A percentile compares a stretch with the other conserved stretches of the same genome.
These are phyloP conservation scores for Pseudococcus viburni DNA, from an alignment of 2,888 invertebrate genomes.

Conservation along the genomic window DNA sequence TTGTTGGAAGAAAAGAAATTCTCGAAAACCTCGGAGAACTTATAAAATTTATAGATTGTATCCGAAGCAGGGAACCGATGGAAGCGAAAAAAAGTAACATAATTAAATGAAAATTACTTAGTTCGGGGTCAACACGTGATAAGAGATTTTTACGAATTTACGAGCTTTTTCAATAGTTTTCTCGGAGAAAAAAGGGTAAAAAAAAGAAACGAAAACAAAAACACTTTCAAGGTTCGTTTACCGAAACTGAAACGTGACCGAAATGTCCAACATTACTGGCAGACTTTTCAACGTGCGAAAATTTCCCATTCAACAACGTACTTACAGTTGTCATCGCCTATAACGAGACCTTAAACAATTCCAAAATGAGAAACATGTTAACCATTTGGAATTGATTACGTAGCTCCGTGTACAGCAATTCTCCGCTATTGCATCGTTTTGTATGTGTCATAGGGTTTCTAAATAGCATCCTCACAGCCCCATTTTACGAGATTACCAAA, in stretches of 20 bases:
- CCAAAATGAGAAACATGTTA: conserved; percentile 11
- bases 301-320: conserved; percentile 4
- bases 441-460: not conserved
- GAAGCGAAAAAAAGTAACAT: not conserved
- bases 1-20: not conserved
- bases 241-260: conserved; percentile 25
- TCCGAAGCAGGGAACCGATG: no score
- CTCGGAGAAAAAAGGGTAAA: not conserved
- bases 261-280: not conserved
- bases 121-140: conserved; percentile 35
- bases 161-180: not conserved
- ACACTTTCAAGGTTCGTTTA: conserved; percentile 13
- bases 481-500: not conserved
- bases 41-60: not conserved
- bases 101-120: conserved; percentile 26
- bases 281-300: conserved; percentile 7
- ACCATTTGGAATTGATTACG: conserved; percentile 27
- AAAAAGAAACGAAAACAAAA: conserved; percentile 22
- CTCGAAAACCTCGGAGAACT: not conserved
- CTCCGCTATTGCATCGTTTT: not conserved
- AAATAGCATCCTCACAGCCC: not conserved
- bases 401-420: not conserved
- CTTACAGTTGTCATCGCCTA: conserved; percentile 26
- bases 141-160: not conserved
- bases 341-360: conserved; percentile 26